A percentile compares a stretch with the other conserved stretches of the same genome.
Conservation (phyloP, 2,113 vertebrate genomes). For the Chinchilla lanigera region DNA sequence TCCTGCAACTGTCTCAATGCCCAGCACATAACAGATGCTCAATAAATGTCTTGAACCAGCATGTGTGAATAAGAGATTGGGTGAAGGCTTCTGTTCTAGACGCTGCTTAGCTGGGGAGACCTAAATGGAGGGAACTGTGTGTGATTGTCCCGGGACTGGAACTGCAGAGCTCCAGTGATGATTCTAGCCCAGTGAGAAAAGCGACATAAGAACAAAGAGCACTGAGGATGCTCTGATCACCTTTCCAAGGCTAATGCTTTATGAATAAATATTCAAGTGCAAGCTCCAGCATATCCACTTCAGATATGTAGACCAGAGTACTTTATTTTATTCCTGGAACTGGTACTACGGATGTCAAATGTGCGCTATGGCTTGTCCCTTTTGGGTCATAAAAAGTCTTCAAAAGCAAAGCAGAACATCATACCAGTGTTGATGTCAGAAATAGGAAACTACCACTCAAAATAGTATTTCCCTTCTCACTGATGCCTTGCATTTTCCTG, state of each 20-base stretch:
- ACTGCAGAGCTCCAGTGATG: not conserved
- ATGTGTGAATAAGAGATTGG: not conserved
- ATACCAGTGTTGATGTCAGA: not conserved
- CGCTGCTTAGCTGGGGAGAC: not conserved
- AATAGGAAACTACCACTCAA: not conserved
- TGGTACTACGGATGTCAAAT: not conserved
- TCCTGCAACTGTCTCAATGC: not conserved
- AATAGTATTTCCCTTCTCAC: not conserved
- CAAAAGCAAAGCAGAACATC: not conserved
- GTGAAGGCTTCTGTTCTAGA: not conserved
- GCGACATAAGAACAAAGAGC: not conserved
- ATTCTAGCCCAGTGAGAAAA: not conserved
- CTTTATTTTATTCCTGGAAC: not conserved
- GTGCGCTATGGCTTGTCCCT: not conserved
- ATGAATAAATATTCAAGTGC: not conserved
- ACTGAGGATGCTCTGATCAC: not conserved
- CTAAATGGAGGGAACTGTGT: not conserved
- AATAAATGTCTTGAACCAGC: not conserved
- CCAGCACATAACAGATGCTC: not conserved
- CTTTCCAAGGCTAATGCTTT: not conserved
- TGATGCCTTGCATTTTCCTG: not conserved
- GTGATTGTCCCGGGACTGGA: not conserved
- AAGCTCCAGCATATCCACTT: not conserved
- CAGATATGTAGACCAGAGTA: not conserved
- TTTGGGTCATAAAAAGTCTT: not conserved